Evolutionary conservation across 2,113 vertebrate species (phyloP).

Genomic region (Sardina pilchardus): DNA sequence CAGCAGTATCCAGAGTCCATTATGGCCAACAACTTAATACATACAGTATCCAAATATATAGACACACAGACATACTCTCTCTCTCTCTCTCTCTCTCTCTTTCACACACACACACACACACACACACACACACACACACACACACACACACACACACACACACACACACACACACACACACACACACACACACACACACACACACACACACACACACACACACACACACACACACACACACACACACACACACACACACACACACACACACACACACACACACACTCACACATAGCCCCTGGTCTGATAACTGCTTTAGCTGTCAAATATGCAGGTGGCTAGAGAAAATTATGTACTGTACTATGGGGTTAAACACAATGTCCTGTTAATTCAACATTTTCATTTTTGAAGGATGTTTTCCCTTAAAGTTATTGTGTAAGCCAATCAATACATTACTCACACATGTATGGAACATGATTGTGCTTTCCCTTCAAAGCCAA

Average conservation of each 20-base stretch:
- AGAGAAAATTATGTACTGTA: no score
- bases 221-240: slow-evolving; percentile 21
- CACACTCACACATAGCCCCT: background rate
- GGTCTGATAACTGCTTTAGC: background rate
- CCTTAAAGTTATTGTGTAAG: no score
- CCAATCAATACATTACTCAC: no score
- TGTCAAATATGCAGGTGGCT: no score
- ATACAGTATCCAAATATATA: background rate
- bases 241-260: slow-evolving; percentile 19
- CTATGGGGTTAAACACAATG: no score
- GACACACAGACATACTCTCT: slow-evolving; percentile 1
- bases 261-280: slow-evolving; percentile 23
- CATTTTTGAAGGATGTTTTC: no score
- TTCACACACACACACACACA: slow-evolving; percentile 4
- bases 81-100: background rate
- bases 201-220: slow-evolving; percentile 21
- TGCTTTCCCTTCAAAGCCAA: no score
- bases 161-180: slow-evolving; percentile 21
- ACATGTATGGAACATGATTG: no score
- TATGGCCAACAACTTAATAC: background rate
- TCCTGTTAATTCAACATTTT: no score
- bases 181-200: slow-evolving; percentile 22
- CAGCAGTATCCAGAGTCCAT: background rate
- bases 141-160: slow-evolving; percentile 38
- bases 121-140: slow-evolving; percentile 10